phyloP scores from a whole-genome alignment of 2,888 invertebrate species.

The Eurytoma californica region DNA sequence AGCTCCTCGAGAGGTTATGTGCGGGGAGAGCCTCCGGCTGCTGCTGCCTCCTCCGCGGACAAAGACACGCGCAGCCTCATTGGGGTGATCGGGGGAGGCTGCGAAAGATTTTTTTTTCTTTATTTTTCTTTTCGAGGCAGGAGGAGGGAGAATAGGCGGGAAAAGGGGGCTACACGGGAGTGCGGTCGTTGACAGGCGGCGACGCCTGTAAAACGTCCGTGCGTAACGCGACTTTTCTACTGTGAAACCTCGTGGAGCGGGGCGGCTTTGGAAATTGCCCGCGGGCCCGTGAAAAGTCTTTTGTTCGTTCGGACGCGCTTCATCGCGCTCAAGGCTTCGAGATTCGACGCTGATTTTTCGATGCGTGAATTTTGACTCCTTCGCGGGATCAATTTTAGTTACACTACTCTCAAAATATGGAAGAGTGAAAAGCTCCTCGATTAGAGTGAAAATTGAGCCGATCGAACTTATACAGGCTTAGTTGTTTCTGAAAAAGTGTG shows the following conservation, averaged over 20 bases:
- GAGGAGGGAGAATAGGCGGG: too few relatives aligned
- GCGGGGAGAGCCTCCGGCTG: neutral
- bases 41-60: too few relatives aligned
- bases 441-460: too few relatives aligned
- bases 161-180: too few relatives aligned
- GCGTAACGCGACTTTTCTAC: constrained; percentile 56
- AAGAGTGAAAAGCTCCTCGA: too few relatives aligned
- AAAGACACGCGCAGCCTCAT: neutral
- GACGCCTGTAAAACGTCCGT: constrained; percentile 37
- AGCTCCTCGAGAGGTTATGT: neutral
- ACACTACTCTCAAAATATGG: too few relatives aligned
- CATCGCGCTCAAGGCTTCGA: neutral
- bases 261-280: constrained; percentile 2
- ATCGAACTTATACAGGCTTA: too few relatives aligned
- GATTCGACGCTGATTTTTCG: neutral
- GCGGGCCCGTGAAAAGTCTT: neutral
- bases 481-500: too few relatives aligned
- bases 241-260: constrained; percentile 13
- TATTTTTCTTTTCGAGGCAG: neutral
- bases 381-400: neutral
- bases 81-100: neutral
- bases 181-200: too few relatives aligned
- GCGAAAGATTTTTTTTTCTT: neutral
- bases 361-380: neutral
- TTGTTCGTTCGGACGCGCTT: neutral